These are phyloP conservation scores for Ophraella communa DNA, from an alignment of 2,888 invertebrate genomes.

Conservation along the genomic window DNA sequence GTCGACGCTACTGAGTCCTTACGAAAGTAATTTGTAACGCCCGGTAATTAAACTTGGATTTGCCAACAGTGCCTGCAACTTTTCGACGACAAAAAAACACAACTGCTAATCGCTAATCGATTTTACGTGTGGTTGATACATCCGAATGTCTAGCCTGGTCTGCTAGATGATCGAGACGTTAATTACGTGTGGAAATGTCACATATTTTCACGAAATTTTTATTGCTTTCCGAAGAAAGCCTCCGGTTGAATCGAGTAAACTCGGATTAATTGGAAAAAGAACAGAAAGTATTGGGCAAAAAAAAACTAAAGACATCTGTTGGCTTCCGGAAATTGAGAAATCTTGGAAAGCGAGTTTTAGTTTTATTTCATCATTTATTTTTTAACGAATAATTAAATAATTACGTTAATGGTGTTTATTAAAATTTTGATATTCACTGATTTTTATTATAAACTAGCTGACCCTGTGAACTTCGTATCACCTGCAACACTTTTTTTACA, in stretches of 20 bases:
- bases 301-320: not conserved
- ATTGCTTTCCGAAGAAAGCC: not conserved
- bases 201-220: slow-evolving; percentile 16
- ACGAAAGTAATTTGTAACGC: not conserved
- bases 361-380: too few relatives aligned
- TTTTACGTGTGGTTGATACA: slow-evolving; percentile 26
- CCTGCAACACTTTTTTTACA: too few relatives aligned
- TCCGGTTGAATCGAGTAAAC: not conserved
- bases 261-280: slow-evolving; percentile 11
- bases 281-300: not conserved
- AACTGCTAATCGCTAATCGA: slow-evolving; percentile 40
- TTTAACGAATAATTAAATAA: too few relatives aligned
- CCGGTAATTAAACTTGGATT: slow-evolving; percentile 44
- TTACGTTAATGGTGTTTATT: too few relatives aligned
- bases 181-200: slow-evolving; percentile 25
- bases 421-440: too few relatives aligned
- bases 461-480: too few relatives aligned
- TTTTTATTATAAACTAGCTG: too few relatives aligned
- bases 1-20: not conserved
- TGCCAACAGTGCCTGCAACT: slow-evolving; percentile 31
- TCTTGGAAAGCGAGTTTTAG: not conserved
- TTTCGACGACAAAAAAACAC: slow-evolving; percentile 38
- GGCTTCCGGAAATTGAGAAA: not conserved
- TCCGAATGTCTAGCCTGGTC: slow-evolving; percentile 2
- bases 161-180: slow-evolving; percentile 12